A percentile compares a stretch with the other conserved stretches of the same genome.
Conservation (phyloP, 1,140 invertebrate genomes). For the Drosophila guanche region DNA sequence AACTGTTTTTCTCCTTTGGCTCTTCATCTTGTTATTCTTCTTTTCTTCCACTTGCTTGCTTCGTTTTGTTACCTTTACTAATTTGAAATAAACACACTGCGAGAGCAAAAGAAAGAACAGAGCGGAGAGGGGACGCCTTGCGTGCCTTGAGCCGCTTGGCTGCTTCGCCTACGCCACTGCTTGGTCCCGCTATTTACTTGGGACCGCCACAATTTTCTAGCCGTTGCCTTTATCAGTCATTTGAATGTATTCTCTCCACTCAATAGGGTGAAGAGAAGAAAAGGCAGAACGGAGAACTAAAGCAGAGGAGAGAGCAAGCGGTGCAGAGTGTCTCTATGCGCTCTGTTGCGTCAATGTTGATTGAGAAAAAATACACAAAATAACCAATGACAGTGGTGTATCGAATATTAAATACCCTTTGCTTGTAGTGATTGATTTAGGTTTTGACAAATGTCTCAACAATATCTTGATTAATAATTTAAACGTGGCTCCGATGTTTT, state of each 20-base stretch:
- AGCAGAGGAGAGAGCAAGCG: conserved; percentile 16
- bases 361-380: conserved; percentile 32
- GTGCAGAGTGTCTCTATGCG: conserved; percentile 40
- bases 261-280: conserved; percentile 6
- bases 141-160: conserved; percentile 43
- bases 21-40: background rate
- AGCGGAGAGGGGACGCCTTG: conserved; percentile 20
- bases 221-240: conserved; percentile 68
- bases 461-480: no score
- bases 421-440: no score
- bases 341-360: conserved; percentile 61
- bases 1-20: background rate
- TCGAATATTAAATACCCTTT: no score
- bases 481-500: no score
- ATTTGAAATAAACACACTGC: conserved; percentile 41
- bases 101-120: background rate
- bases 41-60: conserved; percentile 7
- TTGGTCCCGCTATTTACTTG: conserved; percentile 28
- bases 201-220: conserved; percentile 45
- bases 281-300: conserved; percentile 5
- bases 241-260: conserved; percentile 7
- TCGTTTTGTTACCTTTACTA: conserved; percentile 29
- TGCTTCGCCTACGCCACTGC: conserved; percentile 5
- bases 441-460: no score
- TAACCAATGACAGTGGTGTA: background rate